Base-by-base conservation (phyloP, 2,888 invertebrate genomes). In the Conus canariensis region DNA sequence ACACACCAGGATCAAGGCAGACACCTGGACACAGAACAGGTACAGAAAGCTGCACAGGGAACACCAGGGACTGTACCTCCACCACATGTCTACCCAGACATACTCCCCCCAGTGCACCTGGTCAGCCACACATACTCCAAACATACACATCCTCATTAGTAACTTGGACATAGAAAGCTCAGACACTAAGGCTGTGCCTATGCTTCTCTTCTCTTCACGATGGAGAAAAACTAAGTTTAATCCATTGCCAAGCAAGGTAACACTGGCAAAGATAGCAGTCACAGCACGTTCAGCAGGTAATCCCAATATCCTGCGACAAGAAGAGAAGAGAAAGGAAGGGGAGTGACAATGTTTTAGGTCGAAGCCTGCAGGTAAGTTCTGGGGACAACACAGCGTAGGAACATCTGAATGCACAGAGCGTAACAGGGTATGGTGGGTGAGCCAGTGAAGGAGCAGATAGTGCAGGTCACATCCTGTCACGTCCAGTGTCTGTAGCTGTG, bases 301-400 rank as follows among this genome's bases (percentile, higher is more conserved):
- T 8, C 60, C 60, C n/a, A 85, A 16, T 25, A 85, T 25, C 25
- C 9, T n/a, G 25, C 30, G 16, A 59, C 85, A 85, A n/a, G 85
- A 59, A 25, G 85, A 85, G 25, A 85, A 14, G 12, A 60, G 7
- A 45, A n/a, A 12, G 25, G 58, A 14, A 85, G 85, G 85, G 16
- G 85, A 12, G 85, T 85, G 85, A 25, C 85, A 85, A 60, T 60
- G 2, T 25, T 85, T 9, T 30, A 59, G 85, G 85, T 60, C n/a
- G 25, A 85, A 85, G 25, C 30, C 85, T 60, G n/a, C n/a, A 45
- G 85, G 85, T n/a, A 85, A 25, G 85, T 14, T 60, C 25, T 60
- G 25, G 9, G 25, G 10, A 25, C 85, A 85, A 25, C 85, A 85
- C n/a, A 85, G 58, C 30, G 7, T 85, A 30, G n/a, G 45, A 7